Evolutionary conservation across 2,797 vertebrate species (phyloP).

Genomic region (Coendou prehensilis): DNA sequence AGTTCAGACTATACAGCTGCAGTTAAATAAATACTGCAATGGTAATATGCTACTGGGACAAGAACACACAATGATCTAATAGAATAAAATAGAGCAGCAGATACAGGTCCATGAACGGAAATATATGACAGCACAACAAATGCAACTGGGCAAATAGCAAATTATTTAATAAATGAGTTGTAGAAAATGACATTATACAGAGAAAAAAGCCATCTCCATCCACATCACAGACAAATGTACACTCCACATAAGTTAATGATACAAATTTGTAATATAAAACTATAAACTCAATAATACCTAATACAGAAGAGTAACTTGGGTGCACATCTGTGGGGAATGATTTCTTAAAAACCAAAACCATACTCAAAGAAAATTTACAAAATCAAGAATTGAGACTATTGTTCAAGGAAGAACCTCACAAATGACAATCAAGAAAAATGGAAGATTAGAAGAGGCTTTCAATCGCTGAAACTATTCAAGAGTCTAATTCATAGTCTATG

Average conservation of each 20-base stretch:
- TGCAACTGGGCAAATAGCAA: background rate
- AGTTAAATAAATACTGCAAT: background rate
- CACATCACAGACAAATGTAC: background rate
- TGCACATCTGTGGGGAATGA: background rate
- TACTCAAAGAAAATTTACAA: background rate
- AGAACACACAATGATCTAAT: background rate
- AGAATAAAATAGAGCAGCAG: background rate
- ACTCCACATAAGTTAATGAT: background rate
- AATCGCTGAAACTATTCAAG: background rate
- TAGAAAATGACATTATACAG: background rate
- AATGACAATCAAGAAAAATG: slow-evolving; percentile 35
- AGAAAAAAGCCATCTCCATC: background rate
- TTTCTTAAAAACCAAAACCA: background rate
- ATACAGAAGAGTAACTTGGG: background rate
- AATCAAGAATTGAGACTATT: background rate
- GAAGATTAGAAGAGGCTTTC: background rate
- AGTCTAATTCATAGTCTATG: background rate
- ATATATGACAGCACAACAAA: background rate
- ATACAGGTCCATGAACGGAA: background rate
- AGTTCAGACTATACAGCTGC: background rate
- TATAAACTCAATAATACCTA: background rate
- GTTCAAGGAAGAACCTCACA: background rate
- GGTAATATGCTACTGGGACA: background rate
- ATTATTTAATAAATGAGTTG: background rate
- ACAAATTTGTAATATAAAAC: background rate